Base-by-base conservation (phyloP, 2,797 vertebrate species). In the Melanotaenia trifasciata region DNA sequence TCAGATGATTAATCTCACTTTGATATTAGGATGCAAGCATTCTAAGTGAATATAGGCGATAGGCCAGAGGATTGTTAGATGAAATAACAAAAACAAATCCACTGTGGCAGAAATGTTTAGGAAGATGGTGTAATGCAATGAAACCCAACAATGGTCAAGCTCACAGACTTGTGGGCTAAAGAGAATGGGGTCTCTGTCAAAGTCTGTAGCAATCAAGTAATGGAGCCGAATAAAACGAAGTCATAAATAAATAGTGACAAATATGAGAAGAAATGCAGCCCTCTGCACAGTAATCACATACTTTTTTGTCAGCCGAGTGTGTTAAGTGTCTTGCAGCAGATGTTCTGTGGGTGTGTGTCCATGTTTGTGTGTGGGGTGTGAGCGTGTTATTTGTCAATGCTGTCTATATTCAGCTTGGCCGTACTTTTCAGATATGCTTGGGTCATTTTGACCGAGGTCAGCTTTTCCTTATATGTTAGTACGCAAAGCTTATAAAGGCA, bases 381-480 rank as follows among this genome's bases (percentile, higher is more conserved):
- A 71, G 67, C 35, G 54, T 50, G 71, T 33, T 50, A 80, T 76
- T 68, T 65, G 58, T 85, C 75, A 70, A 32, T 22, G 66, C 53
- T n/a, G 69, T 85, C 85, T 87, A 83, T 67, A 64, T 79, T 68
- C 74, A 58, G 70, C 72, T 56, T 67, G 60, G 67, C 79, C 59
- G 58, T 70, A 81, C 86, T 84, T 22, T 72, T 81, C 57, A 85
- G 83, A 89, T 87, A 87, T 79, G 79, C 82, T 63, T 40, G 79
- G 91, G 94, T 94, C 92, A 91, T 65, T 80, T 65, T 86, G 93
- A 95, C 94, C 93, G 58, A 79, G 90, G 90, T 85, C 81, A 78
- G 72, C 61, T 72, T 80, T 87, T 88, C 79, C 70, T 43, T 79
- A 84, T 87, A 80, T 81, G 81, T 89, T 80, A 76, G 72, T 79